Base-by-base conservation (phyloP, 2,797 vertebrate species). In the Nannoperca obscura region DNA sequence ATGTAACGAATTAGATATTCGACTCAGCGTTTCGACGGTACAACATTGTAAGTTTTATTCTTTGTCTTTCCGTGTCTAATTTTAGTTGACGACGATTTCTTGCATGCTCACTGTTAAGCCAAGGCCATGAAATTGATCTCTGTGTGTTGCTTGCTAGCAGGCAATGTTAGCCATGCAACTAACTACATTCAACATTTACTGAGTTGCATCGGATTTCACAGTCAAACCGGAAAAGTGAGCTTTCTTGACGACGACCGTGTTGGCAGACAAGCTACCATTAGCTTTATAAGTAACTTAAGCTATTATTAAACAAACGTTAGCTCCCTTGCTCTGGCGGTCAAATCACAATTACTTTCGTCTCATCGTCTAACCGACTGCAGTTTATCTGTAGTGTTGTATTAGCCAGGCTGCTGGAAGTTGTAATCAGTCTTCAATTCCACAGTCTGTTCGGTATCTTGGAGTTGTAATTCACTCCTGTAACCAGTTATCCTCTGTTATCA, bases 121-220 rank as follows among this genome's bases (percentile, higher is more conserved):
- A n/a, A 89, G 89, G 89, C 89, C 92, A 84, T 78, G 88, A 91
- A 92, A 91, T 84, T 80, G 74, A 91, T 92, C 86, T 84, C 52
- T 88, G 42, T 74, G 40, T 81, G 62, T 78, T 59, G 83, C 54
- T 78, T 87, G 89, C 87, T 93, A 93, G 89, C 91, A 80, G 72
- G 13, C 54, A 73, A 36, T 63, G 85, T 84, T 94, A 94, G 86
- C 91, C 22, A 7, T 60, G 65, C 44, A 65, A 79, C 75, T 65
- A 58, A 81, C 74, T 65, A 58, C 63, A 72, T 71, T 40, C 53
- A 77, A n/a, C 54, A 34, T 77, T 34, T 36, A 64, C 36, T 15
- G 61, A 80, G 73, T 72, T 76, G 34, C 38, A 44, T 74, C 9
- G 44, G 47, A 50, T 77, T 79, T 67, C 11, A 32, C 30, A 1